A percentile compares a stretch with the other conserved stretches of the same genome.
Conservation (phyloP, 2,113 vertebrate genomes). For the Nannobrachium achirus region DNA sequence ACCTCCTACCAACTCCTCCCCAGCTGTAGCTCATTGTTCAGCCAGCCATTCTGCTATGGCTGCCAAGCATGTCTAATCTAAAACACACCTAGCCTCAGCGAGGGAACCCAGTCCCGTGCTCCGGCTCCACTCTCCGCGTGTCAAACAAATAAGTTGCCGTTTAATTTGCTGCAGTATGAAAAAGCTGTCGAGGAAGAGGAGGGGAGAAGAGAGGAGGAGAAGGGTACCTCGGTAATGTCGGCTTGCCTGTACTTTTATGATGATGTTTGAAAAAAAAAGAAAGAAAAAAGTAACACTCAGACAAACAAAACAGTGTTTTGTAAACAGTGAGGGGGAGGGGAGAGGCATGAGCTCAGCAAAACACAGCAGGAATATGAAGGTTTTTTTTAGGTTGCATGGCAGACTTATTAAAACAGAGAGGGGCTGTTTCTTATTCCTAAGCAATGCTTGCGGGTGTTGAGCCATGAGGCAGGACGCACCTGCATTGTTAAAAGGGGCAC, state of each 20-base stretch:
- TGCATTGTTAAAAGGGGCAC: slow-evolving; percentile 63
- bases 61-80: slow-evolving; percentile 77
- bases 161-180: slow-evolving; percentile 66
- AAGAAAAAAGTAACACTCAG: slow-evolving; percentile 31
- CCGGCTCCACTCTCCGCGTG: slow-evolving; percentile 42
- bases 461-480: slow-evolving; percentile 55
- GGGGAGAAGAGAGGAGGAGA: neutral
- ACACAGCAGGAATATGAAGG: slow-evolving; percentile 18
- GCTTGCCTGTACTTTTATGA: slow-evolving; percentile 43
- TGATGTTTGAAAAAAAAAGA: slow-evolving; percentile 32
- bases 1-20: slow-evolving; percentile 33
- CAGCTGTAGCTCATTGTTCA: slow-evolving; percentile 69
- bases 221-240: slow-evolving; percentile 36
- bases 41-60: slow-evolving; percentile 55
- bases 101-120: slow-evolving; percentile 19
- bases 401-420: slow-evolving; percentile 40
- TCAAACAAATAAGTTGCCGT: slow-evolving; percentile 65
- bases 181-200: slow-evolving; percentile 22
- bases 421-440: slow-evolving; percentile 45
- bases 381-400: slow-evolving; percentile 37
- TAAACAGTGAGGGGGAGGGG: slow-evolving; percentile 46
- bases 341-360: slow-evolving; percentile 22
- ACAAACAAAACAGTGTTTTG: slow-evolving; percentile 47
- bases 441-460: slow-evolving; percentile 31
- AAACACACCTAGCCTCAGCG: slow-evolving; percentile 75